These are phyloP conservation scores for Gymnothorax reevesii DNA, from an alignment of 2,797 vertebrate genomes.

Conservation along the genomic window DNA sequence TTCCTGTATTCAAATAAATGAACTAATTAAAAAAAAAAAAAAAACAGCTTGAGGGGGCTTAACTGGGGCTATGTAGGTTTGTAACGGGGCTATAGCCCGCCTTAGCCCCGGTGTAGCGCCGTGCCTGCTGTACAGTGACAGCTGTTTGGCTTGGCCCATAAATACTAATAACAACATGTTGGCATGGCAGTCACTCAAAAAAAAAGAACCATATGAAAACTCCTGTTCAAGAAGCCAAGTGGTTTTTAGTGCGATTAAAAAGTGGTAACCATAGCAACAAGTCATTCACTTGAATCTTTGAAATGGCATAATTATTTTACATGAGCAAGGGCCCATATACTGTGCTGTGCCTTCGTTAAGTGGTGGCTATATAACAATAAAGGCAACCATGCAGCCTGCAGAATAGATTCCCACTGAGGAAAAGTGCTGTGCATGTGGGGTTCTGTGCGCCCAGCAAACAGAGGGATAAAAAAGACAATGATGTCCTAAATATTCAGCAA, in stretches of 20 bases:
- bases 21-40: no score
- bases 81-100: no score
- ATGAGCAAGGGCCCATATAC: background rate
- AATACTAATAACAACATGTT: conserved; percentile 10
- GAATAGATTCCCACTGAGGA: background rate
- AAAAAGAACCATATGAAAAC: background rate
- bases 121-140: conserved; percentile 26
- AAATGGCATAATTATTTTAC: background rate
- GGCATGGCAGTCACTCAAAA: conserved; percentile 24
- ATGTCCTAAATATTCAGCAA: background rate
- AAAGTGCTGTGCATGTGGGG: background rate
- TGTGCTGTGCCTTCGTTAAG: background rate
- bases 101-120: no score
- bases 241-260: background rate
- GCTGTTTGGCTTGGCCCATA: conserved; percentile 12
- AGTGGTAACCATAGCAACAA: background rate
- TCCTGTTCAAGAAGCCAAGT: background rate
- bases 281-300: background rate
- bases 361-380: background rate
- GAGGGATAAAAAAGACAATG: background rate
- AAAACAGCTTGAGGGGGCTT: no score
- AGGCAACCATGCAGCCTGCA: background rate
- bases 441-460: background rate
- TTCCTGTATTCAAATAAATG: no score
- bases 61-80: no score